Percentiles rank a stretch among this genome's conserved stretches.
phyloP scores from a whole-genome alignment of 2,888 invertebrate species.

The Notocelia uddmanniana region DNA sequence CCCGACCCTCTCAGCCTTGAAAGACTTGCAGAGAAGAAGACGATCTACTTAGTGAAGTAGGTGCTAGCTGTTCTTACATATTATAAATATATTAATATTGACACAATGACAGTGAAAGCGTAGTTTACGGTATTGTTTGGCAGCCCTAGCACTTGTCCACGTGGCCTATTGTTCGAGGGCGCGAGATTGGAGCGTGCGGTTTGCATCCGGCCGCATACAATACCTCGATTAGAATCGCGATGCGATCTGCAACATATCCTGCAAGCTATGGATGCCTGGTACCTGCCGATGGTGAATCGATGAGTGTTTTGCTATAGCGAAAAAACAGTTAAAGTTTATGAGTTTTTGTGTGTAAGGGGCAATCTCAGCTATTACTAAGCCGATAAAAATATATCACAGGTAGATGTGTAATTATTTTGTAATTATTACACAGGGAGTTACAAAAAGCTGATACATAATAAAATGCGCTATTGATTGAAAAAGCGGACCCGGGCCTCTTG shows the following conservation, averaged over 20 bases:
- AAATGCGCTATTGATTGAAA: too few species aligned
- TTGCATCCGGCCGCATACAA: constrained; percentile 74
- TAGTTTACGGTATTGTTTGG: constrained; percentile 9
- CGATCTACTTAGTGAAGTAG: neutral
- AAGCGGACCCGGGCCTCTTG: too few species aligned
- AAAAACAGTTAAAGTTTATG: too few species aligned
- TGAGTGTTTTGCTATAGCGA: neutral
- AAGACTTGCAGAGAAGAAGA: neutral
- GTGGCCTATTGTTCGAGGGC: constrained; percentile 61
- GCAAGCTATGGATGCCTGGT: constrained; percentile 15
- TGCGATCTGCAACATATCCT: constrained; percentile 60
- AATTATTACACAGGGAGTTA: too few species aligned
- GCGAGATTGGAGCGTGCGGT: constrained; percentile 75
- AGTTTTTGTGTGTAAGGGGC: too few species aligned
- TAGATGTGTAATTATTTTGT: too few species aligned
- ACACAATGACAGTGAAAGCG: constrained; percentile 4
- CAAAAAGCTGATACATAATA: too few species aligned
- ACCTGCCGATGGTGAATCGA: neutral
- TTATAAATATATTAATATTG: neutral
- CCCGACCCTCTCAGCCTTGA: neutral
- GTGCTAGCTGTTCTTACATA: neutral
- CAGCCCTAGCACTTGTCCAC: constrained; percentile 28
- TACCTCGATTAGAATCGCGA: constrained; percentile 73
- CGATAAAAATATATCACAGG: too few species aligned
- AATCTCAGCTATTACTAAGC: too few species aligned